phyloP scores from a whole-genome alignment of 2,797 vertebrate species.

The Phrynocephalus guinanensis region DNA sequence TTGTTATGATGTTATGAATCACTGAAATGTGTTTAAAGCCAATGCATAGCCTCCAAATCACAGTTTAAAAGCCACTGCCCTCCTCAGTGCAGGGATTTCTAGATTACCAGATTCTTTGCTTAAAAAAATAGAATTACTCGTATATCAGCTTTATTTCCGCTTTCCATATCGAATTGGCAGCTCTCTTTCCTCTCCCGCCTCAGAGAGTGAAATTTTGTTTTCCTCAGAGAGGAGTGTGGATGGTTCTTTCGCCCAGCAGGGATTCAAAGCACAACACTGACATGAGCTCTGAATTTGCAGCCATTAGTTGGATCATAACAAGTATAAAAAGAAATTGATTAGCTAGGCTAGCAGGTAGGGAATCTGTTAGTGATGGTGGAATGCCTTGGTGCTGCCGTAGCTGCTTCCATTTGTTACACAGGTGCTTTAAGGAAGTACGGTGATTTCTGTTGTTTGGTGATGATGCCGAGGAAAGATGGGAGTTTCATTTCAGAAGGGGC shows the following conservation, averaged over 20 bases:
- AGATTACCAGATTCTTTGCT: not conserved
- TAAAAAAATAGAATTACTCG: not conserved
- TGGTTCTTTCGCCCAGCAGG: slow-evolving; percentile 30
- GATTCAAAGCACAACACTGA: slow-evolving; percentile 49
- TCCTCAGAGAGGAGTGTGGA: not conserved
- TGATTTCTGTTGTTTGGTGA: not conserved
- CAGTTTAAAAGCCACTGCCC: not conserved
- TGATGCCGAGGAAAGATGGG: not conserved
- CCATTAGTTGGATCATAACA: slow-evolving; percentile 37
- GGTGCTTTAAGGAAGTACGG: slow-evolving; percentile 38
- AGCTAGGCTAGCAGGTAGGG: slow-evolving; percentile 50
- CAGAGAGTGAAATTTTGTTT: slow-evolving; percentile 21
- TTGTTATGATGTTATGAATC: not conserved
- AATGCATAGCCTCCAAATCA: not conserved
- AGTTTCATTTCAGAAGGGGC: no score
- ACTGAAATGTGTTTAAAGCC: not conserved
- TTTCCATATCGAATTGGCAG: not conserved
- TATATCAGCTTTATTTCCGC: slow-evolving; percentile 17
- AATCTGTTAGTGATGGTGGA: slow-evolving; percentile 36
- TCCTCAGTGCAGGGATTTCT: not conserved
- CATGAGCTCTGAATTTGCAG: slow-evolving; percentile 52
- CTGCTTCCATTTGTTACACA: slow-evolving; percentile 28
- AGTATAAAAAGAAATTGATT: slow-evolving; percentile 40
- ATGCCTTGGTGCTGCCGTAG: slow-evolving; percentile 21
- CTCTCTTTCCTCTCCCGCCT: no score